Percentiles rank a stretch among this genome's conserved stretches.
phyloP scores from a whole-genome alignment of 35 echinoderm and acorn worm genomes.

The Strongylocentrotus purpuratus region DNA sequence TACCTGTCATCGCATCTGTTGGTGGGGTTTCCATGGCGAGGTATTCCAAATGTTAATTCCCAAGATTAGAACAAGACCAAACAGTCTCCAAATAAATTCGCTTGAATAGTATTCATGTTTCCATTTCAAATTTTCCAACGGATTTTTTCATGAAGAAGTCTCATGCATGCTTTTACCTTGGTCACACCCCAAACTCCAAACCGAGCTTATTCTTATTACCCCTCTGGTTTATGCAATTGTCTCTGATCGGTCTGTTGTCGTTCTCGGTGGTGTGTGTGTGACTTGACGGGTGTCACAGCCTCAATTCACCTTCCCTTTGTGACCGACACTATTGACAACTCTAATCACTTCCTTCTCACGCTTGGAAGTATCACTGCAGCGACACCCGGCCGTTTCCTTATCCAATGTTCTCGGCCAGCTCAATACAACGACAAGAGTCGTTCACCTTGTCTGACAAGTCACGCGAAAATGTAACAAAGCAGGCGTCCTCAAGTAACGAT shows the following conservation, averaged over 20 bases:
- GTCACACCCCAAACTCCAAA: too few species aligned
- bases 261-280: too few species aligned
- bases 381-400: background rate
- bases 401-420: background rate
- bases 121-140: too few species aligned
- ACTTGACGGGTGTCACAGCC: too few species aligned
- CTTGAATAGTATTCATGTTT: too few species aligned
- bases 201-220: too few species aligned
- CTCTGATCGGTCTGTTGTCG: too few species aligned
- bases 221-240: too few species aligned
- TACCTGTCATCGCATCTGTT: background rate
- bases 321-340: background rate
- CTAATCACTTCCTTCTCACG: background rate
- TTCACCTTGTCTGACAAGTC: background rate
- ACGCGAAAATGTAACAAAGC: background rate
- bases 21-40: background rate
- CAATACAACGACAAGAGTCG: background rate
- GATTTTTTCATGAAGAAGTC: too few species aligned
- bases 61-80: background rate
- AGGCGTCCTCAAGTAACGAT: background rate
- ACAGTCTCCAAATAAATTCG: too few species aligned
- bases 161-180: too few species aligned
- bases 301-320: too few species aligned
- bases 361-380: background rate
- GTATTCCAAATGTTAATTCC: background rate